Base-by-base conservation (phyloP, 2,797 vertebrate genomes). In the Cephalopachus bancanus region DNA sequence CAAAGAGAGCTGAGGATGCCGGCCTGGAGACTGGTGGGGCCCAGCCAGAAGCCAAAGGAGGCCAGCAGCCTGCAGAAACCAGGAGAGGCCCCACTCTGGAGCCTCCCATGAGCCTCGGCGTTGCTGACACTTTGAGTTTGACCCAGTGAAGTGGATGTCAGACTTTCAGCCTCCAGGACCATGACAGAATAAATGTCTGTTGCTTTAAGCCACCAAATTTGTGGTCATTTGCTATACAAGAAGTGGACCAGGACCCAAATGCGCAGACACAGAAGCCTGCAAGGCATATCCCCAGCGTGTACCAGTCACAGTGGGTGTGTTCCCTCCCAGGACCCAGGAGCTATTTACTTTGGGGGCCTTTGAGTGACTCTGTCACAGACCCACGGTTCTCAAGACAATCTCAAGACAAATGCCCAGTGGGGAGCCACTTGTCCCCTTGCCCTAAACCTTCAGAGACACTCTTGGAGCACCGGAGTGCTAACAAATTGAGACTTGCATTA, bases 261-360 rank as follows among this genome's bases (percentile, higher is more conserved):
- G 3, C 37, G 24, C 59, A 3, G 53, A 5, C 4, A 22, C 10
- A 69, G 78, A 20, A 37, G 44, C 33, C 30, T 8, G 28, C 20
- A 1, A 8, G 10, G 0, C 30, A 57, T 4, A 3, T 1, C 1
- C 44, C 22, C 2, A 7, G 28, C 33, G 24, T 28, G n/a, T 74
- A 30, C 26, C 0, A 2, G 37, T 12, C 30, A 55, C 26, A 7
- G 7, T 22, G 14, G 5, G 26, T n/a, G 3, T 72, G 16, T 33
- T 59, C 33, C 22, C 60, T 57, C 59, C 37, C 3, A 37, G 53
- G 5, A 26, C 53, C 20, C 12, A 19, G 44, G 12, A 15, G 33
- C 49, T 67, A 5, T 15, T 72, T 30, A 53, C 65, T 72, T 26
- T 7, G 7, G 44, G 33, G 22, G 7, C 67, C 11, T 1, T 7